Conservation (phyloP, 2,888 invertebrate species). For the Papilio protenor region DNA sequence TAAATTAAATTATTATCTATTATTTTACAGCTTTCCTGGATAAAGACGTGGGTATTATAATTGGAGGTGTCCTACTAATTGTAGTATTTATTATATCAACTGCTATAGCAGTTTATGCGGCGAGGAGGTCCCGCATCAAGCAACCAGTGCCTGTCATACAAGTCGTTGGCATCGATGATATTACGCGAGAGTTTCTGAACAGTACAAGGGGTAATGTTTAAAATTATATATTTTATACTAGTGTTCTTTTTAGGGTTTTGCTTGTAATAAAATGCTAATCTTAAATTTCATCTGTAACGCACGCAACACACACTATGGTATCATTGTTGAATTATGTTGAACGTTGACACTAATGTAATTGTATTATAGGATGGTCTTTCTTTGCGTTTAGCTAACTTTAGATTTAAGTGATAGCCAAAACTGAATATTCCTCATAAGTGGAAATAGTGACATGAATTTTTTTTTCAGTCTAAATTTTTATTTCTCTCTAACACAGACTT, state of each 20-base stretch:
- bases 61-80: conserved; percentile 72
- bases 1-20: neutral
- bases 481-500: neutral
- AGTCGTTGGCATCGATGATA: conserved; percentile 75
- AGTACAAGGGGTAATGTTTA: conserved; percentile 66
- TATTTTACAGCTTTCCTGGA: conserved; percentile 67
- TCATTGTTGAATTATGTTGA: too few species aligned
- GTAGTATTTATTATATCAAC: conserved; percentile 70
- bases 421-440: too few species aligned
- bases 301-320: too few species aligned
- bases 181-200: conserved; percentile 74
- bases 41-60: conserved; percentile 74
- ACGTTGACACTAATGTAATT: too few species aligned
- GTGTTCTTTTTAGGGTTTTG: too few species aligned
- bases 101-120: conserved; percentile 61
- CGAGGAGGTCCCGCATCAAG: conserved; percentile 66
- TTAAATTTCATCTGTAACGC: too few species aligned
- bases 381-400: too few species aligned
- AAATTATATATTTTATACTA: neutral
- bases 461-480: neutral
- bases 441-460: neutral
- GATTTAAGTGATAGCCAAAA: too few species aligned
- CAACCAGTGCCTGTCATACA: conserved; percentile 72
- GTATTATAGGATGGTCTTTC: too few species aligned
- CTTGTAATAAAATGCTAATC: too few species aligned